Evolutionary conservation across 2,113 vertebrate species (phyloP).

Genomic region (Carettochelys insculpta): DNA sequence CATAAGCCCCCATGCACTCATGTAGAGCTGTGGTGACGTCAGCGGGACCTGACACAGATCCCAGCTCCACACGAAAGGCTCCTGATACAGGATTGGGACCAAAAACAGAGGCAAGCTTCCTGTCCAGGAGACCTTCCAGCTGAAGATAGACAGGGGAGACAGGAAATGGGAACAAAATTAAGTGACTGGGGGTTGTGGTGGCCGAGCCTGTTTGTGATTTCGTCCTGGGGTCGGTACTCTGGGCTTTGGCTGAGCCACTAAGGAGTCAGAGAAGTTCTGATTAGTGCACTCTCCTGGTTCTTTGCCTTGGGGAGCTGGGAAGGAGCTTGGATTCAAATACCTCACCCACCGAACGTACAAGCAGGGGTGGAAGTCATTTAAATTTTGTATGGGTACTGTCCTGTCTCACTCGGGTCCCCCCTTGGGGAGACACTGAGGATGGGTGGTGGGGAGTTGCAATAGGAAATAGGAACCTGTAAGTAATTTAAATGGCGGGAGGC

Average conservation of each 20-base stretch:
- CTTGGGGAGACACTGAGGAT: too few species aligned
- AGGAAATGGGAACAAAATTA: background rate
- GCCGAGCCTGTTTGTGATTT: background rate
- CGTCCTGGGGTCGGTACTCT: background rate
- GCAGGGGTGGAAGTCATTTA: too few species aligned
- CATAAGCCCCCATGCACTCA: background rate
- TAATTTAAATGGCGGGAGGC: too few species aligned
- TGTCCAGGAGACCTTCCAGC: background rate
- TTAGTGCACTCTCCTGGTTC: conserved; percentile 55
- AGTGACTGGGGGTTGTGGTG: background rate
- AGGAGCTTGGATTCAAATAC: conserved; percentile 56
- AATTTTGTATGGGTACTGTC: too few species aligned
- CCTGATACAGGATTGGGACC: background rate
- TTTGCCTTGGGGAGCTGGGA: background rate
- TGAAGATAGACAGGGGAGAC: background rate
- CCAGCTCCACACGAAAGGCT: background rate
- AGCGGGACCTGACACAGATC: background rate
- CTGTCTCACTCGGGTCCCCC: too few species aligned
- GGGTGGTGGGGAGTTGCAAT: too few species aligned
- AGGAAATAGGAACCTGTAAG: too few species aligned
- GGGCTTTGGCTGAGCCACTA: conserved; percentile 20
- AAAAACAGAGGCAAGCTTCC: background rate
- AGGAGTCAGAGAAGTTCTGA: conserved; percentile 42
- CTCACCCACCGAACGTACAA: conserved; percentile 18
- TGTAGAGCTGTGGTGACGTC: background rate